Evolutionary conservation across 2,888 invertebrate genomes (phyloP).

Genomic region (Emmelina monodactyla): DNA sequence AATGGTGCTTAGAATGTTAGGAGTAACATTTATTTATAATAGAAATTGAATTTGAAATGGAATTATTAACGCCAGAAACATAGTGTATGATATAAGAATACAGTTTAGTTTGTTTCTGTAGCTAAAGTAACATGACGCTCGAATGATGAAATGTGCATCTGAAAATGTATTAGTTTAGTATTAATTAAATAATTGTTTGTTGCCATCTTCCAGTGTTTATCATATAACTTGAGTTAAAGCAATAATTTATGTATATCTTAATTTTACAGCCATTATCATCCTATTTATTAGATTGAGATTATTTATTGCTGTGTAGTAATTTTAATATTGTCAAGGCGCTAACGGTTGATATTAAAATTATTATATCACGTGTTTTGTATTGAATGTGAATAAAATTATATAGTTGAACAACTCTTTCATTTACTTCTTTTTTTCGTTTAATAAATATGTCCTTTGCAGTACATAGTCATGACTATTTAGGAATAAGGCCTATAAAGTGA

Average conservation of each 20-base stretch:
- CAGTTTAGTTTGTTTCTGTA: conserved; percentile 29
- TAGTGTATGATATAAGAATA: conserved; percentile 37
- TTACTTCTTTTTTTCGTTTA: conserved; percentile 13
- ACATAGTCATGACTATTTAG: no score
- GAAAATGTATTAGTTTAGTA: no score
- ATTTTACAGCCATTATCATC: conserved; percentile 31
- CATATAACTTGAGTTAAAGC: conserved; percentile 23
- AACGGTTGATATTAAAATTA: conserved; percentile 48
- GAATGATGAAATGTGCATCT: conserved; percentile 17
- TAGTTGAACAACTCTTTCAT: conserved; percentile 39
- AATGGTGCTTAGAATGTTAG: conserved; percentile 65
- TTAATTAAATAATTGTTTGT: conserved; percentile 26
- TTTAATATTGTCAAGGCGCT: conserved; percentile 30
- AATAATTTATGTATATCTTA: conserved; percentile 22
- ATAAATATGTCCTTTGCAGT: no score
- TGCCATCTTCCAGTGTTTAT: conserved; percentile 24
- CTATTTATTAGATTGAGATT: conserved; percentile 52
- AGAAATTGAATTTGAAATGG: conserved; percentile 24
- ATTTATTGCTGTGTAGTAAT: conserved; percentile 61
- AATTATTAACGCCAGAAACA: conserved; percentile 34
- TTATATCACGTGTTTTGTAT: conserved; percentile 62
- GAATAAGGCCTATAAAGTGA: no score
- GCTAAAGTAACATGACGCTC: conserved; percentile 22
- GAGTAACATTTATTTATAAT: conserved; percentile 42
- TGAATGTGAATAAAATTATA: conserved; percentile 66